Evolutionary conservation across 2,797 vertebrate species (phyloP).

Genomic region (Sitta carolinensis): DNA sequence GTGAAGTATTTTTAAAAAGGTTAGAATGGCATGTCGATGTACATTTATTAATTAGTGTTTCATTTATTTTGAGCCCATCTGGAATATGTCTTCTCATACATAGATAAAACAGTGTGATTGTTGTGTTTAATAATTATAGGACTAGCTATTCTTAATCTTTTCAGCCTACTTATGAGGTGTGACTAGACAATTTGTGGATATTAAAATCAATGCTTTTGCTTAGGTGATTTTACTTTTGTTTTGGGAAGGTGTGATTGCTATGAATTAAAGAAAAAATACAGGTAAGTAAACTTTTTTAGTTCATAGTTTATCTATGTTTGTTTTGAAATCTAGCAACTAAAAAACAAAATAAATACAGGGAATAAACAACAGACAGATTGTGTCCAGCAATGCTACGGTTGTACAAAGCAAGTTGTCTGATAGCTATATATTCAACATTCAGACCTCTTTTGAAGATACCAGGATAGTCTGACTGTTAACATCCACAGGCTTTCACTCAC

Average conservation of each 20-base stretch:
- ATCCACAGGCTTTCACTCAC: background rate
- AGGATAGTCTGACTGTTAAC: background rate
- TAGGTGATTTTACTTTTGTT: background rate
- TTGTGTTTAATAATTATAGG: background rate
- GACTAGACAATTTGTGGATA: background rate
- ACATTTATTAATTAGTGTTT: conserved; percentile 13
- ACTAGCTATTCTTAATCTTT: background rate
- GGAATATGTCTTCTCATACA: background rate
- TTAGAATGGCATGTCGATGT: background rate
- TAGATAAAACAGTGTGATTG: background rate
- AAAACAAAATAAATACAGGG: background rate
- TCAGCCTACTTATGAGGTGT: background rate
- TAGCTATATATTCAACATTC: background rate
- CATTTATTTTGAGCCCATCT: conserved; percentile 39
- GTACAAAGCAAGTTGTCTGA: background rate
- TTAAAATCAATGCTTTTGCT: background rate
- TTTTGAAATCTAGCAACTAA: background rate
- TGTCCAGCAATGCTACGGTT: background rate
- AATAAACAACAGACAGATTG: background rate
- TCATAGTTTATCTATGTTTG: background rate
- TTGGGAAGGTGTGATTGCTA: background rate
- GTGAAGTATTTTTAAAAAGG: background rate
- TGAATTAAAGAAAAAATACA: background rate
- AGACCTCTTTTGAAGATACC: background rate
- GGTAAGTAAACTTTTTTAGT: background rate